These are phyloP conservation scores for Xerus inauris DNA, from an alignment of 2,113 vertebrate species.

Conservation along the genomic window DNA sequence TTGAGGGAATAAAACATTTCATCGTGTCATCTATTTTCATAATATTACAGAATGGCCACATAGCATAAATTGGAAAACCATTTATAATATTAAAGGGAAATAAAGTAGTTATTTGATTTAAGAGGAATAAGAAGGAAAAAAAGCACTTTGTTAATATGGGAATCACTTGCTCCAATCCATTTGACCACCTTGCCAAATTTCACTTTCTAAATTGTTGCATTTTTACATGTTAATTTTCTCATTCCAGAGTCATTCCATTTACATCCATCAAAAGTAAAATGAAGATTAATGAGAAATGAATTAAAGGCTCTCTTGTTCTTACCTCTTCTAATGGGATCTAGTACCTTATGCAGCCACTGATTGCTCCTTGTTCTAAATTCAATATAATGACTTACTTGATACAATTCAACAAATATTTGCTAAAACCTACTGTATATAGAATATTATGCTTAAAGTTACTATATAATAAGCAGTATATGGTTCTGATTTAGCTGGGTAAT, in stretches of 20 bases:
- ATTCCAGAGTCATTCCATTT: neutral
- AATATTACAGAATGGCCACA: conserved; percentile 29
- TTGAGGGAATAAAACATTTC: conserved; percentile 25
- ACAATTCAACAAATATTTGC: neutral
- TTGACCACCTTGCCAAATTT: neutral
- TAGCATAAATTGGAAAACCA: neutral
- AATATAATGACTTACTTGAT: neutral
- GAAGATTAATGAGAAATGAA: neutral
- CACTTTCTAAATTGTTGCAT: conserved; percentile 5
- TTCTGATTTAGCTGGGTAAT: neutral
- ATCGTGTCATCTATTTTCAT: neutral
- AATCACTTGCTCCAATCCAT: neutral
- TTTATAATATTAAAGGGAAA: conserved; percentile 32
- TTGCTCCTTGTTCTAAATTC: neutral
- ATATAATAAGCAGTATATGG: neutral
- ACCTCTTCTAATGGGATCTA: neutral
- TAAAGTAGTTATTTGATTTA: neutral
- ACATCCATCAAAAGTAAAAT: neutral
- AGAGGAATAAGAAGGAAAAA: neutral
- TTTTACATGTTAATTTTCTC: neutral
- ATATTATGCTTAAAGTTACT: neutral
- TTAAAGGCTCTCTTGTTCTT: neutral
- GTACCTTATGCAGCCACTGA: neutral
- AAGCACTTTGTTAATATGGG: neutral
- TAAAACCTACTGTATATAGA: neutral